These are phyloP conservation scores for Paragorgia papillata DNA, from an alignment of 92 coral and sea anemone species.

Conservation along the genomic window DNA sequence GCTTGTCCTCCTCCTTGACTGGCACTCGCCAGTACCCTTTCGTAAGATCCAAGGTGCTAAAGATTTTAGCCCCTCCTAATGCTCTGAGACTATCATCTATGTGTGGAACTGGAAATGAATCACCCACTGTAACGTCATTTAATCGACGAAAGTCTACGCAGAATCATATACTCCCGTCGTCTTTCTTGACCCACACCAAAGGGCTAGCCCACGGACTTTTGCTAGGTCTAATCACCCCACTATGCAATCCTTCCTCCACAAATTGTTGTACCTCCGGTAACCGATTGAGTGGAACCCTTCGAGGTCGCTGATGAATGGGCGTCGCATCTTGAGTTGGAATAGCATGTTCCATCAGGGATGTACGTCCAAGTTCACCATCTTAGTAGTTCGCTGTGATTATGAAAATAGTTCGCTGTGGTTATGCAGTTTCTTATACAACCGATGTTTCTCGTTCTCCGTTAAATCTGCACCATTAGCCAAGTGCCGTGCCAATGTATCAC, in stretches of 20 bases:
- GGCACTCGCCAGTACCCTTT: conserved; percentile 41
- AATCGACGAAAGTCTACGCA: conserved; percentile 20
- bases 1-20: conserved; percentile 18
- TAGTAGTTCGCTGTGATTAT: not conserved
- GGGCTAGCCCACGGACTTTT: conserved; percentile 27
- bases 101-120: conserved; percentile 23
- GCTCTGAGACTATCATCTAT: conserved; percentile 24
- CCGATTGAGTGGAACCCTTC: conserved; percentile 15
- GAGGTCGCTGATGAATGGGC: conserved; percentile 14
- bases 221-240: conserved; percentile 24
- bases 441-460: not conserved
- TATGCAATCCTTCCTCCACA: not conserved
- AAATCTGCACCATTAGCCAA: conserved; percentile 10
- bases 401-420: conserved; percentile 14
- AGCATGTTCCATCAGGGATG: conserved; percentile 11
- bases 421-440: conserved; percentile 14
- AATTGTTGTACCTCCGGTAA: conserved; percentile 1
- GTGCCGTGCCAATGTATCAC: not conserved
- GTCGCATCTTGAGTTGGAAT: conserved; percentile 23
- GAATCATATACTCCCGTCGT: conserved; percentile 14
- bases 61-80: conserved; percentile 27
- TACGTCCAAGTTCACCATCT: conserved; percentile 17
- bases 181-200: conserved; percentile 15
- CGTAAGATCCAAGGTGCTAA: conserved; percentile 4
- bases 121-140: conserved; percentile 26